Evolutionary conservation across 53 echinoderm and acorn worm species (phyloP), one percentile per base, ranked within the genome.

Genomic region (Echinometra lucunter): DNA sequence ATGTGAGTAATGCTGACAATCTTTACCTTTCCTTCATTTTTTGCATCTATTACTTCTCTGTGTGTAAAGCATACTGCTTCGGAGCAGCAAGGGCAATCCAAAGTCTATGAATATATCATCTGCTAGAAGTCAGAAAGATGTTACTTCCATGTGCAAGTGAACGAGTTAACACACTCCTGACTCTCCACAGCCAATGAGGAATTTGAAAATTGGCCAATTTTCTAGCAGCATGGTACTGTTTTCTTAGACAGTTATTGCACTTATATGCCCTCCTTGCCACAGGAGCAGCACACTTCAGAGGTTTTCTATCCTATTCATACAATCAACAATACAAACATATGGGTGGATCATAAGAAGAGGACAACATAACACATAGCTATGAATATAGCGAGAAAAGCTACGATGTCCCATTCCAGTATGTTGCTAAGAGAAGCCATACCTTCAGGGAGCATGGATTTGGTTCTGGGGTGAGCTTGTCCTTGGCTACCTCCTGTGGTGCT

Each of bases 371-470:
- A 96, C 78, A 97, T 91, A 37, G 99, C 97, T 80, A 98, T 91
- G 83, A 99, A 97, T 81, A 98, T 67, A 45, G 95, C 97, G 45
- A 98, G 75, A 91, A 99, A 94, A 23, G 96, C 98, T 45, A 96
- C 97, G 70, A 99, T 94, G 88, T 99, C 99, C 99, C 99, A 98
- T 69, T 98, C 99, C 95, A 99, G 94, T 38, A 97, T 75, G 88
- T 92, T 83, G 34, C 95, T 96, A 67, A 99, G 69, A 45, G 91
- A 94, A 44, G 94, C 82, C 97, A 96, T 98, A 98, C 98, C 98
- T 98, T 97, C 97, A 70, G 94, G 94, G 6, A 83, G 4, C 94
- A 83, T 57, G 44, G 82, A 2, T 85, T 94, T 94, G 94, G 94
- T 91, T 92, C 91, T 30, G 60, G 89, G 69, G 91, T 94, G 27